These are phyloP conservation scores for Perdita meconis DNA, from an alignment of 2,888 invertebrate genomes.

Conservation along the genomic window DNA sequence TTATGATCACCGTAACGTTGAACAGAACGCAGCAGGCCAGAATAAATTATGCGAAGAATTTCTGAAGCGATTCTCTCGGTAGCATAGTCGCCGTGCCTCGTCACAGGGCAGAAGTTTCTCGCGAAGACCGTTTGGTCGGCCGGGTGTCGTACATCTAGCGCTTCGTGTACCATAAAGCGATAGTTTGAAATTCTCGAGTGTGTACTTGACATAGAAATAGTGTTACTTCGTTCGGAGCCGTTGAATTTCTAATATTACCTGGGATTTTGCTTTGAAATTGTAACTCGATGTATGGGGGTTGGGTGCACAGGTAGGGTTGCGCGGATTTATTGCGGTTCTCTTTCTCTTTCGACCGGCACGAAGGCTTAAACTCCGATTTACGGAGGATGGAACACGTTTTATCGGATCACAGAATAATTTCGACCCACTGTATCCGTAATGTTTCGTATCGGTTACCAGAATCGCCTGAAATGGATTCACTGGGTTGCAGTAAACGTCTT, in stretches of 20 bases:
- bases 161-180: slow-evolving; percentile 5
- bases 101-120: background rate
- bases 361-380: slow-evolving; percentile 43
- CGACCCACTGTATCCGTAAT: background rate
- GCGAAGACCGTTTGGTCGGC: slow-evolving; percentile 13
- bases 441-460: background rate
- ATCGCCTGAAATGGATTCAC: no score
- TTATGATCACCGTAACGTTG: no score
- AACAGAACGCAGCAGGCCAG: no score
- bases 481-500: background rate
- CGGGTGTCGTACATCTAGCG: slow-evolving; percentile 24
- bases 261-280: slow-evolving; percentile 19
- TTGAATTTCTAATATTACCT: slow-evolving; percentile 18
- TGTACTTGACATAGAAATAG: slow-evolving; percentile 33
- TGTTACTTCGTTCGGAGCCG: slow-evolving; percentile 14
- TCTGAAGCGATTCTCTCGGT: background rate
- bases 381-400: slow-evolving; percentile 28
- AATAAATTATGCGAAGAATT: no score
- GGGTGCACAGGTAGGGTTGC: background rate
- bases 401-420: slow-evolving; percentile 26
- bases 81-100: background rate
- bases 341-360: background rate
- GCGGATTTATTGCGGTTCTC: slow-evolving; percentile 41
- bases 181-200: slow-evolving; percentile 11
- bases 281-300: slow-evolving; percentile 10